Base-by-base conservation (phyloP, 2,797 vertebrate genomes). In the Loris lydekkerianus region DNA sequence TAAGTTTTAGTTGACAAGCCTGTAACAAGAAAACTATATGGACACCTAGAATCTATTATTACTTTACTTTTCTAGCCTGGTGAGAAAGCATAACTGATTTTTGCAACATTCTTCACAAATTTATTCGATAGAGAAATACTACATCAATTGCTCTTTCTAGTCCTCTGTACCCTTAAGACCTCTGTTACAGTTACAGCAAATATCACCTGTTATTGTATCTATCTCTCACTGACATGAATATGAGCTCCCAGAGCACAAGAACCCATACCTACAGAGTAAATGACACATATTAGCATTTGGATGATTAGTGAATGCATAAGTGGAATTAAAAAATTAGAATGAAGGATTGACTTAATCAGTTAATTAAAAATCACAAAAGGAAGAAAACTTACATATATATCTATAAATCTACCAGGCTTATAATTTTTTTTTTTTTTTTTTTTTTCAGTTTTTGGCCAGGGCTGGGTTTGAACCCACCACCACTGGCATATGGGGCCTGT, bases 291-390 rank as follows among this genome's bases (percentile, higher is more conserved):
- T 58, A 73, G 4, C 34, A 95, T 61, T 69, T 83, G 17, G 65
- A 37, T 69, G 40, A 46, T 61, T 34, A 63, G 27, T 88, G 53
- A 73, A 84, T 60, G 60, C 10, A 18, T 40, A 87, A 83, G 65
- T 87, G 23, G 78, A 95, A 91, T 88, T 60, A 69, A 27, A 40
- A 93, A 77, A 69, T 76, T 94, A 58, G 27, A 76, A 78, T n/a
- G 34, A 91, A 73, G 13, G 25, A 21, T 46, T 49, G 61, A 77
- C 1, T 17, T 77, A 83, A 53, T 91, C 31, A 86, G 17, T 53
- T 77, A 90, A 77, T 93, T 86, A 37, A 65, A 93, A 76, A 93
- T 87, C 13, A 49, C 11, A 56, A 91, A 56, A 67, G 20, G 2
- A 80, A 75, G 56, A 60, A 96, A 31, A 76, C 18, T 46, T 23